Percentiles rank a stretch among this genome's conserved stretches.
phyloP scores from a whole-genome alignment of 2,888 invertebrate species.

The Euplexia lucipara region DNA sequence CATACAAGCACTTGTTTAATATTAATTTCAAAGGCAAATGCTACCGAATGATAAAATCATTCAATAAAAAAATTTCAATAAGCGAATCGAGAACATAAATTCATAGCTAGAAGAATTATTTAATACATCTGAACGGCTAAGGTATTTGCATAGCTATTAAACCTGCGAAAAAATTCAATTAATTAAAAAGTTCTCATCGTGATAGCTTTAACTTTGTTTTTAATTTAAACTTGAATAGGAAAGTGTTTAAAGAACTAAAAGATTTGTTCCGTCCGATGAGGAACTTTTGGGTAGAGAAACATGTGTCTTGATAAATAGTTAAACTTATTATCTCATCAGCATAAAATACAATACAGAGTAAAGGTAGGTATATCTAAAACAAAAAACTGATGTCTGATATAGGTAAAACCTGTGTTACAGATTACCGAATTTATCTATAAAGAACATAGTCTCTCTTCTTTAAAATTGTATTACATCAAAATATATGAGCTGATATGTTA shows the following conservation, averaged over 20 bases:
- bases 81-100: constrained; percentile 3
- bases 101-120: constrained; percentile 15
- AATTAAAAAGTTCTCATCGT: constrained; percentile 24
- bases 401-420: no score
- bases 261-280: not conserved
- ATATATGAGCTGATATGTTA: no score
- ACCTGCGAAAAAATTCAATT: constrained; percentile 3
- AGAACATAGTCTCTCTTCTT: no score
- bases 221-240: constrained; percentile 28
- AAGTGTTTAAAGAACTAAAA: constrained; percentile 7
- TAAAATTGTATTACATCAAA: no score
- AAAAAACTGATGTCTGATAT: no score
- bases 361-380: no score
- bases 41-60: not conserved
- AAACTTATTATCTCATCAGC: no score
- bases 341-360: no score
- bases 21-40: not conserved
- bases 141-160: constrained; percentile 11
- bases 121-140: not conserved
- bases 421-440: no score
- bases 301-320: not conserved
- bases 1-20: not conserved
- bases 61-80: constrained; percentile 5
- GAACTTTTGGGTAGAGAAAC: not conserved
- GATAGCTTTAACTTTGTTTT: constrained; percentile 19